A percentile compares a stretch with the other conserved stretches of the same genome.
phyloP scores from a whole-genome alignment of 1,140 invertebrate genomes.

The Drosophila mayri region DNA sequence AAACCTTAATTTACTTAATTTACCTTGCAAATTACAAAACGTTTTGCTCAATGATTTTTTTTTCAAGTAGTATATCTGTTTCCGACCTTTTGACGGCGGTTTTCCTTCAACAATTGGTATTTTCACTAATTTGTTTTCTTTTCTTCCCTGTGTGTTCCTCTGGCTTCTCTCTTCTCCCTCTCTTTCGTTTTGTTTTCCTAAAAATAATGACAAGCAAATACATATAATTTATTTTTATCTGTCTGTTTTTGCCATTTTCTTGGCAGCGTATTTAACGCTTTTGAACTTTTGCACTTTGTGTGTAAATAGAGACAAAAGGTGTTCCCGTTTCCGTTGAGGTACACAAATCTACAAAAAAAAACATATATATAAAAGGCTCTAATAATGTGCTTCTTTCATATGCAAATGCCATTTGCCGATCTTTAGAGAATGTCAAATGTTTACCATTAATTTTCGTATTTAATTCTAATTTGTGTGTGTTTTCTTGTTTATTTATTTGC shows the following conservation, averaged over 20 bases:
- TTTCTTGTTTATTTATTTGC: slow-evolving; percentile 25
- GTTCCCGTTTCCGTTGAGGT: slow-evolving; percentile 41
- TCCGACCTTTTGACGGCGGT: slow-evolving; percentile 7
- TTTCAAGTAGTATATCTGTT: slow-evolving; percentile 3
- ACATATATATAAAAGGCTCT: background rate
- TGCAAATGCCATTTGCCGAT: slow-evolving; percentile 50
- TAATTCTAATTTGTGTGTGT: slow-evolving; percentile 11
- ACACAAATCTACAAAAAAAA: background rate
- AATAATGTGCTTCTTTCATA: slow-evolving; percentile 38
- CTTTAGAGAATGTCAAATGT: slow-evolving; percentile 48
- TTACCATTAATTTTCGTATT: slow-evolving; percentile 11
- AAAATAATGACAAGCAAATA: slow-evolving; percentile 65
- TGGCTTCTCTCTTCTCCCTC: background rate
- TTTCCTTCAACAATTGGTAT: slow-evolving; percentile 17
- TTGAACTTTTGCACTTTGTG: slow-evolving; percentile 75
- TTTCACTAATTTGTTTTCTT: slow-evolving; percentile 34
- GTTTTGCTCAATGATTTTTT: slow-evolving; percentile 14
- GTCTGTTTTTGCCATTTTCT: slow-evolving; percentile 48
- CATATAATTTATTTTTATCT: slow-evolving; percentile 67
- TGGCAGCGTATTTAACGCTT: slow-evolving; percentile 60
- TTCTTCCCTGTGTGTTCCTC: slow-evolving; percentile 24
- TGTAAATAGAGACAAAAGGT: slow-evolving; percentile 58
- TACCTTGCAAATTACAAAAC: slow-evolving; percentile 13
- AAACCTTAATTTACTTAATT: slow-evolving; percentile 1
- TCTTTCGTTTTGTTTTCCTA: slow-evolving; percentile 19